Evolutionary conservation across 2,113 vertebrate genomes (phyloP).

Genomic region (Hyaena hyaena): DNA sequence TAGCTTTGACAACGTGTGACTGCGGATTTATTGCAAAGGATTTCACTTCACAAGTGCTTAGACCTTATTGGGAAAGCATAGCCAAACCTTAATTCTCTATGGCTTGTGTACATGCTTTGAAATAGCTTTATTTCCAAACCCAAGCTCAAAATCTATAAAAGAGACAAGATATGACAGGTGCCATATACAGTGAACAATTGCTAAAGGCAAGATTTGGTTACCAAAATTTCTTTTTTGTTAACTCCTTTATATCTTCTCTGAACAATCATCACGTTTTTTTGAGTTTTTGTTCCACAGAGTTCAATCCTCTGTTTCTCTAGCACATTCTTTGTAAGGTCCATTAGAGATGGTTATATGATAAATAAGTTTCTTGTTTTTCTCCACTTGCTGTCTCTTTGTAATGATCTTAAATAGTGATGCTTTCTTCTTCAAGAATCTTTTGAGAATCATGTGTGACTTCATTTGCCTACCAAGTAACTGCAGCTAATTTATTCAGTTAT

Average conservation of each 20-base stretch:
- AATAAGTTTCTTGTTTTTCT: neutral
- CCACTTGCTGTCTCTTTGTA: slow-evolving; percentile 66
- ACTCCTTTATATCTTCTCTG: neutral
- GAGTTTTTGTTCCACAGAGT: slow-evolving; percentile 62
- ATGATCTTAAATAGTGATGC: slow-evolving; percentile 50
- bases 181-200: neutral
- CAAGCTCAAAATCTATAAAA: slow-evolving; percentile 13
- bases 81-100: neutral
- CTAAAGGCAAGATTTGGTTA: neutral
- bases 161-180: neutral
- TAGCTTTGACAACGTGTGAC: slow-evolving; percentile 37
- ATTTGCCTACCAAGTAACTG: neutral
- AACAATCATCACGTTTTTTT: slow-evolving; percentile 65
- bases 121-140: slow-evolving; percentile 39
- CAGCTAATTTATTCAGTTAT: neutral
- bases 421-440: neutral
- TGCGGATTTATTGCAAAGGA: slow-evolving; percentile 64
- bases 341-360: slow-evolving; percentile 73
- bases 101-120: neutral
- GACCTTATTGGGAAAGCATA: neutral
- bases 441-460: neutral
- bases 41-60: slow-evolving; percentile 67
- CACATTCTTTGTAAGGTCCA: slow-evolving; percentile 43
- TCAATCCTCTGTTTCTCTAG: slow-evolving; percentile 24
- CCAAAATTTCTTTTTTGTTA: neutral